phyloP scores from a whole-genome alignment of 1,140 invertebrate species.

The Nasonia giraulti region DNA sequence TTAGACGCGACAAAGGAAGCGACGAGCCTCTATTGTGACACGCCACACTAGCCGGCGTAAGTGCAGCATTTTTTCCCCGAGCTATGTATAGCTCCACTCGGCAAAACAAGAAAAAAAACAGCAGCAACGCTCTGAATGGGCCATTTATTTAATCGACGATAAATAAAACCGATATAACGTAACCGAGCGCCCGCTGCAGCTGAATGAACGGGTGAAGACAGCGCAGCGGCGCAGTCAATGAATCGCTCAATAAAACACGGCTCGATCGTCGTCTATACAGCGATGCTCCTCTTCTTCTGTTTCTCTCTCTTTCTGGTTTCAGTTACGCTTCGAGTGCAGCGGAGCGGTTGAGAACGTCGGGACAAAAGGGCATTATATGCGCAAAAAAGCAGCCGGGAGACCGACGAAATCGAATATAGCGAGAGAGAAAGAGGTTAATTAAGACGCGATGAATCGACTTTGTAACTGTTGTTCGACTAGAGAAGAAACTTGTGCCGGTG shows the following conservation, averaged over 20 bases:
- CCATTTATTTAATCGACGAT: slow-evolving; percentile 42
- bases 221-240: slow-evolving; percentile 35
- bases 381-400: slow-evolving; percentile 13
- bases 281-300: neutral
- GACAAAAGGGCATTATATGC: slow-evolving; percentile 45
- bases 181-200: neutral
- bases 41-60: neutral
- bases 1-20: neutral
- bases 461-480: neutral
- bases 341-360: neutral
- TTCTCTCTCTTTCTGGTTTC: slow-evolving; percentile 8
- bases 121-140: slow-evolving; percentile 11
- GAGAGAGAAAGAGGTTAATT: slow-evolving; percentile 19
- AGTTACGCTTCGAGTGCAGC: slow-evolving; percentile 30
- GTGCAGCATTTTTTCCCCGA: neutral
- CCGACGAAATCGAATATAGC: slow-evolving; percentile 16
- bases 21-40: slow-evolving; percentile 9
- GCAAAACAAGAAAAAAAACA: slow-evolving; percentile 21
- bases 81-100: neutral
- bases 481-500: neutral
- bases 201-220: slow-evolving; percentile 34
- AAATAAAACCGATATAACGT: slow-evolving; percentile 41
- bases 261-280: neutral
- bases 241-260: slow-evolving; percentile 39
- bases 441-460: neutral